Conservation (phyloP, 2,888 invertebrate genomes). For the Rhingia campestris region DNA sequence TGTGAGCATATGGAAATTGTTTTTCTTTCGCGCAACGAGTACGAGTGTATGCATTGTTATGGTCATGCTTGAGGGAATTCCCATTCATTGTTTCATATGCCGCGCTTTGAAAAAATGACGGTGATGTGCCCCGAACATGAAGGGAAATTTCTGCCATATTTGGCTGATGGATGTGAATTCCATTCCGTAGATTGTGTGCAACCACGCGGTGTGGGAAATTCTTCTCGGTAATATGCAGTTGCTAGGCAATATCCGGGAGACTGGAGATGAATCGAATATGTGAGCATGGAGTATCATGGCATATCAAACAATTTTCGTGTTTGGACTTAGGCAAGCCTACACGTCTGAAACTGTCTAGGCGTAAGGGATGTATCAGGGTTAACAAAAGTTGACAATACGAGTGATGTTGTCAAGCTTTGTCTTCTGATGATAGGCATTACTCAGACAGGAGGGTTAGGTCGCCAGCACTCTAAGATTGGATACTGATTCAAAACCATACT, state of each 20-base stretch:
- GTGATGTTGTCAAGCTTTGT: too few species aligned
- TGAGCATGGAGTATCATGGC: background rate
- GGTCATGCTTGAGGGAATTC: conserved; percentile 64
- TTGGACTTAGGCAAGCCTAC: conserved; percentile 20
- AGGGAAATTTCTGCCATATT: conserved; percentile 55
- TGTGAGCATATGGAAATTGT: conserved; percentile 59
- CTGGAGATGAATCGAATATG: background rate
- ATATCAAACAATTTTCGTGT: background rate
- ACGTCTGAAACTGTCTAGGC: too few species aligned
- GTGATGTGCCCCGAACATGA: conserved; percentile 38
- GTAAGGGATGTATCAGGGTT: too few species aligned
- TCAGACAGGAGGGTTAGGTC: too few species aligned
- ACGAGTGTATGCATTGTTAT: conserved; percentile 51
- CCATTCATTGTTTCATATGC: conserved; percentile 69
- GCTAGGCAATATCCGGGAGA: conserved; percentile 10
- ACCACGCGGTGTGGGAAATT: conserved; percentile 28
- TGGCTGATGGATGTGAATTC: conserved; percentile 55
- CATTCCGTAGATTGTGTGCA: conserved; percentile 39
- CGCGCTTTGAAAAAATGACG: background rate
- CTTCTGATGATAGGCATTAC: too few species aligned
- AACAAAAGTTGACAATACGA: too few species aligned
- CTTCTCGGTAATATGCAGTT: background rate
- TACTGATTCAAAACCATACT: too few species aligned
- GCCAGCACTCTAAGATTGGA: too few species aligned
- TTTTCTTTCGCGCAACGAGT: conserved; percentile 9